Conservation (phyloP, 2,797 vertebrate species). For the Myotis pilosus region DNA sequence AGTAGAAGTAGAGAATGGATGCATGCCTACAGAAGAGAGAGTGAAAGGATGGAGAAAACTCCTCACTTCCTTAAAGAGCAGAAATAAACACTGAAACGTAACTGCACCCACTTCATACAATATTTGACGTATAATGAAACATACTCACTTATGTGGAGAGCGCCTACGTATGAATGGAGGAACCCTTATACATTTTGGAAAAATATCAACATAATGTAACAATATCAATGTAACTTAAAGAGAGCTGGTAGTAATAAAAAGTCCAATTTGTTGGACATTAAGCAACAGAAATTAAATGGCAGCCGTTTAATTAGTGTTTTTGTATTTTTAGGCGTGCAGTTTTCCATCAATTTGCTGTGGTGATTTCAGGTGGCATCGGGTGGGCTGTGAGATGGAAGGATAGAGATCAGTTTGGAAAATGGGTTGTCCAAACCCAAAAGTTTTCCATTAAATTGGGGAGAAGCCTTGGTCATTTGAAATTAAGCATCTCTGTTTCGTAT, state of each 20-base stretch:
- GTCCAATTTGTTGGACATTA: neutral
- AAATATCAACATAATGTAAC: neutral
- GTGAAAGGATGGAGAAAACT: neutral
- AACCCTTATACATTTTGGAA: neutral
- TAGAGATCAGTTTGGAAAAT: neutral
- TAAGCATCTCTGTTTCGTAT: neutral
- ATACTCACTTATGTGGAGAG: neutral
- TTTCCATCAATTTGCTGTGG: neutral
- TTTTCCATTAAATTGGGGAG: neutral
- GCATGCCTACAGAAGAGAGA: neutral
- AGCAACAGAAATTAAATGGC: neutral
- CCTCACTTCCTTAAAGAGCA: neutral
- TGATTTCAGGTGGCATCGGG: neutral
- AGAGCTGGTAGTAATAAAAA: neutral
- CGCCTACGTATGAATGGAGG: neutral
- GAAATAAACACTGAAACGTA: neutral
- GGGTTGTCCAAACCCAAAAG: neutral
- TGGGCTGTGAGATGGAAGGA: neutral
- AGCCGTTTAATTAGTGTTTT: neutral
- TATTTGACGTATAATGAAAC: neutral
- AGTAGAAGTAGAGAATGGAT: neutral
- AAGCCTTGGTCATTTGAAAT: neutral
- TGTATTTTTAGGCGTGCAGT: neutral
- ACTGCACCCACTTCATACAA: neutral
- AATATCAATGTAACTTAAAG: neutral